Conservation (phyloP, 1,140 invertebrate species). For the Cataglyphis hispanica region DNA sequence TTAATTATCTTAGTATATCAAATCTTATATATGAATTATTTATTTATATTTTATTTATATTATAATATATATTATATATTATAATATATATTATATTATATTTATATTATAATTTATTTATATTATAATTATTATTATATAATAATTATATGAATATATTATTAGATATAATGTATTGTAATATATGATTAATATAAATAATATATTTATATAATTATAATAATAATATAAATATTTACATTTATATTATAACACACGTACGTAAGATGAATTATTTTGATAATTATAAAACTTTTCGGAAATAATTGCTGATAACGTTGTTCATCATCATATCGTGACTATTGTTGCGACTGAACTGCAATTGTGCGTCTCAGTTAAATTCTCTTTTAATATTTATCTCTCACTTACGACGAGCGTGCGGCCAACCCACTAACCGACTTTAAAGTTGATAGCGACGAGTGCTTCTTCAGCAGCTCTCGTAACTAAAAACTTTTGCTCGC, state of each 20-base stretch:
- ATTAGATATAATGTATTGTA: no score
- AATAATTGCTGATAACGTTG: background rate
- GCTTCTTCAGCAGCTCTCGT: constrained; percentile 62
- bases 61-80: no score
- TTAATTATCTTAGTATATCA: no score
- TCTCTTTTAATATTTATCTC: constrained; percentile 59
- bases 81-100: no score
- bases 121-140: no score
- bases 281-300: background rate
- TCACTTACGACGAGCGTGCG: constrained; percentile 51
- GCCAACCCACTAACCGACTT: constrained; percentile 75
- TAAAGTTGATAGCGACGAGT: constrained; percentile 53
- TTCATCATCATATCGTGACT: background rate
- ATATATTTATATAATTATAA: no score
- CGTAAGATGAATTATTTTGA: background rate
- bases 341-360: background rate
- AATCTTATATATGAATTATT: no score
- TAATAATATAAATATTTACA: no score
- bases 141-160: no score
- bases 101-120: no score
- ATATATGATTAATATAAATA: no score
- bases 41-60: no score
- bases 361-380: background rate
- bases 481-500: constrained; percentile 65
- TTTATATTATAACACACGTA: background rate